A percentile compares a stretch with the other conserved stretches of the same genome.
These are phyloP conservation scores for Urocitellus parryii DNA, from an alignment of 2,113 vertebrate species.

Conservation along the genomic window DNA sequence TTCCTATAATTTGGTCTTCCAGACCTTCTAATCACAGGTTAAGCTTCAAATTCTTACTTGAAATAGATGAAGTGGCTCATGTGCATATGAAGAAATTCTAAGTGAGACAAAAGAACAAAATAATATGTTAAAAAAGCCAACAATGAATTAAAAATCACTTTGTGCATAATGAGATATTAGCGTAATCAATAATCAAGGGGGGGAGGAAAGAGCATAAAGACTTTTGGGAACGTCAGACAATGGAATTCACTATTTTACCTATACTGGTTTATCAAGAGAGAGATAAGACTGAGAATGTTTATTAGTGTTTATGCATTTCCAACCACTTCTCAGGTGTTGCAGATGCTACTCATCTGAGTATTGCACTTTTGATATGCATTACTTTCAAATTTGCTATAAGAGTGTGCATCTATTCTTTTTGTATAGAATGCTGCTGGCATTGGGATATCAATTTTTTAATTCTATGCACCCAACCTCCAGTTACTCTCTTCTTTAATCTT, in stretches of 20 bases:
- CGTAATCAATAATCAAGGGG: background rate
- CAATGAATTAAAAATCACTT: slow-evolving; percentile 14
- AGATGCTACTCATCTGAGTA: background rate
- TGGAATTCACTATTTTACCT: background rate
- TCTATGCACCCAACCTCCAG: background rate
- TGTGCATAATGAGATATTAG: background rate
- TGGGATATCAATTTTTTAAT: background rate
- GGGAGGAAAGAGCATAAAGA: background rate
- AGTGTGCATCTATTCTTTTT: background rate
- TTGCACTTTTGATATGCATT: background rate
- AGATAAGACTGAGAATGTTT: background rate
- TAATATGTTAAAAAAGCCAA: background rate
- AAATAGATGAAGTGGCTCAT: background rate
- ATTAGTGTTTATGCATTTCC: background rate
- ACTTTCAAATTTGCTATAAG: background rate
- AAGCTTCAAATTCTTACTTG: slow-evolving; percentile 19
- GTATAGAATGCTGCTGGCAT: background rate
- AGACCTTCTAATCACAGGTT: background rate
- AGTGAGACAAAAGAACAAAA: background rate
- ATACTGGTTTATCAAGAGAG: background rate
- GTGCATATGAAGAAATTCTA: background rate
- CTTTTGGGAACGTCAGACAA: background rate
- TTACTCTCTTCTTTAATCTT: background rate
- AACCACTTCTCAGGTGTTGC: background rate
- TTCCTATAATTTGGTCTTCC: background rate